Evolutionary conservation across 2,888 invertebrate genomes (phyloP), one percentile per base, ranked within the genome.

Genomic region (Helleia helle): DNA sequence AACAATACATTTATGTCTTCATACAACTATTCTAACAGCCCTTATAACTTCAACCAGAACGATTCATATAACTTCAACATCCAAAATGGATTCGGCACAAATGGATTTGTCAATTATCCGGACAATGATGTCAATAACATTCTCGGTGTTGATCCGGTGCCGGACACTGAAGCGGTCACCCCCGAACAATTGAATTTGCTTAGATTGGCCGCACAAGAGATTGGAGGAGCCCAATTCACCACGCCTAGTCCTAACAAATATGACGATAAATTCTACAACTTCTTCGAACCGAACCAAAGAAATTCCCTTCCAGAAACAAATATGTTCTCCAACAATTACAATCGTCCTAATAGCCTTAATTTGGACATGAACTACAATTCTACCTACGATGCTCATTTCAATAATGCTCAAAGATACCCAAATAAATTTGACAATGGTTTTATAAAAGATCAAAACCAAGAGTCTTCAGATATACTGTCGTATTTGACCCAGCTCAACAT

Each of bases 141-240:
- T 15, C 56, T 79, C 1, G 71, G 69, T 4, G 55, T 79, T 2
- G 80, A 80, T n/a, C 51, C 71, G 1, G 57, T 77, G 2, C 49
- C 62, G 0, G 79, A 77, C 8, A 54, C 58, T 5, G 72, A 74
- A 2, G 43, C 53, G 0, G 80, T 80, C 0, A 71, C 80, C 0
- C 79, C 77, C 1, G 85, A 81, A 57, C 84, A 86, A 49, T 55
- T 86, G 0, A 85, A 85, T 49, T 52, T 86, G 30, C 62, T 86
- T 42, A 67, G 84, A 52, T 57, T 86, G 12, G 86, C 86, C n/a
- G 83, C 86, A 2, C 85, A 85, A 58, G 80, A 85, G 52, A 81
- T 85, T 1, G 80, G 84, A 2, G 83, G 83, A 2, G 83, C 84
- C 2, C 84, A 84, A 46, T 83, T 83, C 58, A 54, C 72, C 24